Evolutionary conservation across 2,113 vertebrate genomes (phyloP).

Genomic region (Xiphophorus maculatus): DNA sequence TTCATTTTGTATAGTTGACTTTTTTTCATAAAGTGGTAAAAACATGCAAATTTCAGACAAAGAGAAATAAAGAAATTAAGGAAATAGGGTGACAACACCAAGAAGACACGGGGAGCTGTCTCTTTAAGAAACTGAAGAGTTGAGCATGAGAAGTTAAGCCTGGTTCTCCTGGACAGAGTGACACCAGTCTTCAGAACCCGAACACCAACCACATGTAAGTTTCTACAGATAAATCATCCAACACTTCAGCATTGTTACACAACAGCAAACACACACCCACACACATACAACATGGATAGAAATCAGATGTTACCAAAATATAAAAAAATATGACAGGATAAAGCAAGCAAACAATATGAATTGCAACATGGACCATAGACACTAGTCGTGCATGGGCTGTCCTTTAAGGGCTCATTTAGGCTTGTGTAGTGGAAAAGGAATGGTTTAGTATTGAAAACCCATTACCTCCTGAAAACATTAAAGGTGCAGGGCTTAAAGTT

Average conservation of each 20-base stretch:
- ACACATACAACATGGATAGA: slow-evolving; percentile 41
- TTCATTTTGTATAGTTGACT: slow-evolving; percentile 51
- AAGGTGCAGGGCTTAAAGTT: background rate
- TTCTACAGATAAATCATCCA: slow-evolving; percentile 25
- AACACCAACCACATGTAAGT: slow-evolving; percentile 45
- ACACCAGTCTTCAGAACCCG: slow-evolving; percentile 30
- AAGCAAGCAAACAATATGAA: slow-evolving; percentile 67
- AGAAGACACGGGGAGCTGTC: slow-evolving; percentile 6
- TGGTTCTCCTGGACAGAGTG: background rate
- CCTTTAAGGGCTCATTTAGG: slow-evolving; percentile 12
- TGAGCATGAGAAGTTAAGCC: background rate
- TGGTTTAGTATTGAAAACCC: slow-evolving; percentile 3
- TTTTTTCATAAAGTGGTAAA: slow-evolving; percentile 71
- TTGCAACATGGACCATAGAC: slow-evolving; percentile 82
- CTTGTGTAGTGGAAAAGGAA: slow-evolving; percentile 23
- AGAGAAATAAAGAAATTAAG: slow-evolving; percentile 71
- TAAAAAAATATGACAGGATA: slow-evolving; percentile 31
- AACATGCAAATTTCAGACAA: slow-evolving; percentile 89
- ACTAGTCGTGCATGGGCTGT: slow-evolving; percentile 69
- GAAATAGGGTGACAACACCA: background rate
- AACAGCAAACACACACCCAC: slow-evolving; percentile 11
- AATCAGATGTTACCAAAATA: slow-evolving; percentile 64
- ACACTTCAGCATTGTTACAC: slow-evolving; percentile 11
- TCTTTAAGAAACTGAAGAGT: slow-evolving; percentile 40
- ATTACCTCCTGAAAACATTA: background rate